Evolutionary conservation across 2,797 vertebrate genomes (phyloP), one percentile per base, ranked within the genome.

Genomic region (Chiroxiphia lanceolata): DNA sequence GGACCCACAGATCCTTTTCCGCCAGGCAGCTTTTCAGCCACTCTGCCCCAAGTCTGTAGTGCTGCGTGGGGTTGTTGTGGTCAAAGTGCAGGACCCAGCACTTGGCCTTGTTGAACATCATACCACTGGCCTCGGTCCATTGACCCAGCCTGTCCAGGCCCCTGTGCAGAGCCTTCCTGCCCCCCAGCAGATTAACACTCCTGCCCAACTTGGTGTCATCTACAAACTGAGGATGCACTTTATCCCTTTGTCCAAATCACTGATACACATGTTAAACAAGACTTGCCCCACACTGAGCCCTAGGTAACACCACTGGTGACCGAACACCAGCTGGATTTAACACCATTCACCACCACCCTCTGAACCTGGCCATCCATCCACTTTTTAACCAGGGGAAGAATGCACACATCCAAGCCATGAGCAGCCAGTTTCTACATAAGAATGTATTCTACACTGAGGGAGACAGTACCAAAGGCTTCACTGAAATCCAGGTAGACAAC

Each of bases 81-180:
- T 8, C 20, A 0, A 68, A 11, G 69, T 22, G 10, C 47, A 47
- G 26, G 31, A 40, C 6, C 4, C 0, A 1, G 8, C 40, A 33
- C 0, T 2, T 22, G 5, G 15, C 25, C 54, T 33, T 16, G 8
- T 5, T 10, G 12, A 54, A 11, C 17, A 25, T 68, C 47, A 15
- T 4, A n/a, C 13, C 20, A 53, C 0, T 31, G 45, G 51, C 23
- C 59, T 59, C 33, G 16, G 50, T 21, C 68, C 68, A 59, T 2
- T 11, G 19, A 65, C 38, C 11, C 68, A 59, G 53, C 47, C 86
- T 47, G 56, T 36, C 27, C 87, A 83, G 48, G 50, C 6, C 22
- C 19, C 48, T 13, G 19, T 38, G 27, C 36, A 42, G 63, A 61
- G 15, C 42, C 42, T 45, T 34, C 56, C 78, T 61, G 34, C 10